Evolutionary conservation across 2,888 invertebrate species (phyloP).

Genomic region (Malacosoma neustria): DNA sequence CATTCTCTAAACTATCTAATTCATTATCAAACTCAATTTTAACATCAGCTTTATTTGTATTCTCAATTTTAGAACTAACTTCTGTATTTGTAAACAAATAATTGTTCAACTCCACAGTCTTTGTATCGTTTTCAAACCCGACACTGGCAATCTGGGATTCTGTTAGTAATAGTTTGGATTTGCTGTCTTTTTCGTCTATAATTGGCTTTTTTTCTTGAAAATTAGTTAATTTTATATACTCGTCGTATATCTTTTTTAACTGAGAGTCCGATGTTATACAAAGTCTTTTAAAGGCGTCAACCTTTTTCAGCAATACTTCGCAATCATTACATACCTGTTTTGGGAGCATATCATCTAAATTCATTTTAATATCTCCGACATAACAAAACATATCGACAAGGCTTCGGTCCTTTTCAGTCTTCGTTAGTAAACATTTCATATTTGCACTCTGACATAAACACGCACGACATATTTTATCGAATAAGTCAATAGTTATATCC

Average conservation of each 20-base stretch:
- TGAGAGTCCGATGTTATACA: slow-evolving; percentile 41
- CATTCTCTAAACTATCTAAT: neutral
- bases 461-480: slow-evolving; percentile 41
- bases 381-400: slow-evolving; percentile 37
- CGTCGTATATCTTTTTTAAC: slow-evolving; percentile 23
- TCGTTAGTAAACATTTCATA: slow-evolving; percentile 37
- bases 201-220: too few relatives aligned
- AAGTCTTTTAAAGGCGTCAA: slow-evolving; percentile 46
- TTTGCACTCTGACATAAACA: slow-evolving; percentile 34
- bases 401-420: slow-evolving; percentile 28
- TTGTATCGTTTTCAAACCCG: too few relatives aligned
- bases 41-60: too few relatives aligned
- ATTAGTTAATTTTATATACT: neutral
- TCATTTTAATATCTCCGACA: slow-evolving; percentile 38
- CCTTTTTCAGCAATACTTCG: slow-evolving; percentile 33
- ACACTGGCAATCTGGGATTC: too few relatives aligned
- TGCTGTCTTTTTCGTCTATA: too few relatives aligned
- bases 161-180: too few relatives aligned
- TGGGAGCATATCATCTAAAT: slow-evolving; percentile 35
- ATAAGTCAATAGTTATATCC: slow-evolving; percentile 22
- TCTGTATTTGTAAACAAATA: too few relatives aligned
- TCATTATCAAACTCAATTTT: neutral
- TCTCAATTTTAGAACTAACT: too few relatives aligned
- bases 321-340: slow-evolving; percentile 54
- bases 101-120: too few relatives aligned